Evolutionary conservation across 2,113 vertebrate genomes (phyloP), one percentile per base, ranked within the genome.

Genomic region (Gymnobelideus leadbeateri): DNA sequence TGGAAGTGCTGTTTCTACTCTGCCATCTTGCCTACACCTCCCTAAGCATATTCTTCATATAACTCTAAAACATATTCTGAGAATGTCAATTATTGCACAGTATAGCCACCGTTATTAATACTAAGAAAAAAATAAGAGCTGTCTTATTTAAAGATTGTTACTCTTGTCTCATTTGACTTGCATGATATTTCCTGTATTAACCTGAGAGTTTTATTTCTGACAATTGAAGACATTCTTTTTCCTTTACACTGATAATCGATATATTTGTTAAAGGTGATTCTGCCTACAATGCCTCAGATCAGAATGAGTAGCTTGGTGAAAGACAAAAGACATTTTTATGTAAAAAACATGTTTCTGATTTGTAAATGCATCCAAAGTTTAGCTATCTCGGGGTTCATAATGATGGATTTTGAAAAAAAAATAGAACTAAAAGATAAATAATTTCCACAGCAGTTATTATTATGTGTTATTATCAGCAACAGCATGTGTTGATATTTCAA

Each of bases 401-500:
- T 97, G 96, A 97, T 93, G 97, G 97, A 96, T 97, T 97, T 98
- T 93, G 93, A 97, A 68, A 68, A 68, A 97, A 97, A 96, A 97
- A 97, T 96, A 97, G 95, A 94, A 90, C 94, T 97, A 96, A 97
- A 92, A 98, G 95, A 54, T 94, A 96, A 95, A 91, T 95, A 96
- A 97, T 92, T 96, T 96, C 96, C 96, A 94, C 96, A 97, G 96
- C 95, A 94, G 96, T 98, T 96, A 97, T 97, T 96, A 98, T 97
- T 97, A 95, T 96, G 93, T 95, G 92, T 97, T 97, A 97, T 97
- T 97, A 96, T 97, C 97, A 97, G 93, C 91, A 96, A 90, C 94
- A 97, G 96, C 96, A 96, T 98, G 96, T 97, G 97, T 93, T 98
- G 97, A 97, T 96, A 96, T 97, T 97, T 98, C 89, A 94, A 96